phyloP scores from a whole-genome alignment of 2,888 invertebrate species.

The Thecophora atra region DNA sequence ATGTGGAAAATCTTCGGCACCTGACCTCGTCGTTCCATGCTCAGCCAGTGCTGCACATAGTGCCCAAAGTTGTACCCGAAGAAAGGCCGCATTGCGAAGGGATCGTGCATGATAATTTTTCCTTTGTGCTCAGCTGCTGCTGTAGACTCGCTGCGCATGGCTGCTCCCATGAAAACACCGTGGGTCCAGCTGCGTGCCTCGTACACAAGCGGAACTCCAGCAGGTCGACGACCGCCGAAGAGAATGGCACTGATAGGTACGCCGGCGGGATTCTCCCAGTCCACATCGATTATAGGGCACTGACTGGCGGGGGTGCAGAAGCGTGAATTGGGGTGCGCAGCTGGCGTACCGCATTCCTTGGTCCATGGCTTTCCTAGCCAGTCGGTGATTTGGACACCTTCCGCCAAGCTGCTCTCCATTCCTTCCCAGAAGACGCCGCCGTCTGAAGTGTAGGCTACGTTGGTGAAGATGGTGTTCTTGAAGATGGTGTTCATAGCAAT shows the following conservation, averaged over 20 bases:
- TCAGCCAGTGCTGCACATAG: slow-evolving; percentile 94
- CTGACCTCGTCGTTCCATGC: slow-evolving; percentile 77
- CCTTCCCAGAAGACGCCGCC: slow-evolving; percentile 99
- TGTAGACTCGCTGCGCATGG: slow-evolving; percentile 96
- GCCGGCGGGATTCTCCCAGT: slow-evolving; percentile 93
- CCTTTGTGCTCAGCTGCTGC: slow-evolving; percentile 96
- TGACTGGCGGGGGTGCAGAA: slow-evolving; percentile 96
- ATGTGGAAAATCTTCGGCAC: slow-evolving; percentile 98
- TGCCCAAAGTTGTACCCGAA: slow-evolving; percentile 99
- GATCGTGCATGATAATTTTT: slow-evolving; percentile 96
- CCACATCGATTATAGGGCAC: slow-evolving; percentile 93
- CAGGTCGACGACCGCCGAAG: slow-evolving; percentile 94
- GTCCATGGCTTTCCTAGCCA: slow-evolving; percentile 87
- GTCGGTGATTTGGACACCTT: slow-evolving; percentile 74
- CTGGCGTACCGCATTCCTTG: slow-evolving; percentile 75
- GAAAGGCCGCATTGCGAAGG: slow-evolving; percentile 99
- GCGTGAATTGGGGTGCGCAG: slow-evolving; percentile 98
- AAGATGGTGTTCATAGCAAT: slow-evolving; percentile 96
- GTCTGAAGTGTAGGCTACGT: slow-evolving; percentile 93
- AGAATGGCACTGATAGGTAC: slow-evolving; percentile 97
- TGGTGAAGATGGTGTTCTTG: slow-evolving; percentile 95
- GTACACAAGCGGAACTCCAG: slow-evolving; percentile 93
- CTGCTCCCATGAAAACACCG: slow-evolving; percentile 94
- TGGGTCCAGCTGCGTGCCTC: slow-evolving; percentile 94
- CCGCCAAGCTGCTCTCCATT: slow-evolving; percentile 79